phyloP scores from a whole-genome alignment of 2,888 invertebrate species.

The Brachynemurus nebulosus region DNA sequence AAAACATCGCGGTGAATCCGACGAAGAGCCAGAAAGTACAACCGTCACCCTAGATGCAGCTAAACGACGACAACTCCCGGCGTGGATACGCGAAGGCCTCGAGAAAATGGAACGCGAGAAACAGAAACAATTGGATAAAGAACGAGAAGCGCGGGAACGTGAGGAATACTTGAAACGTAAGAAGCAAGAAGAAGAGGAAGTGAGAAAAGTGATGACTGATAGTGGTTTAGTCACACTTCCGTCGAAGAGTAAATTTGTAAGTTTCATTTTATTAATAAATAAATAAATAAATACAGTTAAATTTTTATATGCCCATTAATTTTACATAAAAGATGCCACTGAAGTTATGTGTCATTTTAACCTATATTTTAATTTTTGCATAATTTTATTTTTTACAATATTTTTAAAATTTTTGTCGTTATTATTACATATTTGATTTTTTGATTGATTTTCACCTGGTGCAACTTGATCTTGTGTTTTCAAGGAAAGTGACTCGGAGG shows the following conservation, averaged over 20 bases:
- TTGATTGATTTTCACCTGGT: no score
- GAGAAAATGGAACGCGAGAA: constrained; percentile 97
- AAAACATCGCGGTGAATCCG: constrained; percentile 7
- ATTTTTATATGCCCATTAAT: no score
- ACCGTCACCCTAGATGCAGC: constrained; percentile 55
- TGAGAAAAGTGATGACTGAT: constrained; percentile 30
- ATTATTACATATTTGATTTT: no score
- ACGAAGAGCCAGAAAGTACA: constrained; percentile 14
- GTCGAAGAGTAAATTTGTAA: constrained; percentile 47
- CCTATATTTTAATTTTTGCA: no score
- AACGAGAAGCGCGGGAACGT: constrained; percentile 48
- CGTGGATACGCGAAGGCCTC: constrained; percentile 92
- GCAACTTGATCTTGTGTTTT: background rate
- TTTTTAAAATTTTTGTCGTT: no score
- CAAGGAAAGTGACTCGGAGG: constrained; percentile 24
- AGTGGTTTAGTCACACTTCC: constrained; percentile 31
- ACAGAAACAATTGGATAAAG: constrained; percentile 69
- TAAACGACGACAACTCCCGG: constrained; percentile 82
- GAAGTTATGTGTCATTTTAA: no score
- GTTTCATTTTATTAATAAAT: no score
- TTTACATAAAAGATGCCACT: no score
- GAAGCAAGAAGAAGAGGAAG: constrained; percentile 39
- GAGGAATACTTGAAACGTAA: constrained; percentile 41
- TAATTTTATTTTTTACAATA: no score
- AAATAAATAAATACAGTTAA: no score